phyloP scores from a whole-genome alignment of 2,797 vertebrate genomes.

The Aratinga solstitialis region DNA sequence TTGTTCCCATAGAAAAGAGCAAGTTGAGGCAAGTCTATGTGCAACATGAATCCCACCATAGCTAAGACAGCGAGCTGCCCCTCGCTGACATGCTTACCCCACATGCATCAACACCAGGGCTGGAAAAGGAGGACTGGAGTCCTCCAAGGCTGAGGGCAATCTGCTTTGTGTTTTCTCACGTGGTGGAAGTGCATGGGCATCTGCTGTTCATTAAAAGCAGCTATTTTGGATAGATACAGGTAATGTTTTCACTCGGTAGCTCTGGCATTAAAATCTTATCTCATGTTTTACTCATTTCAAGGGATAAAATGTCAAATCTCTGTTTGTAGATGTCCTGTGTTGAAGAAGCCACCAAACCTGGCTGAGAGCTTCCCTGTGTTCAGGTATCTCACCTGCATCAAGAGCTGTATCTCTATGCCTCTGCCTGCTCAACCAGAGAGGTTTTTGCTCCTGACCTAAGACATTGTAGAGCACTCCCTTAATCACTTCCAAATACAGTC shows the following conservation, averaged over 20 bases:
- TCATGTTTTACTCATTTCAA: background rate
- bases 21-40: background rate
- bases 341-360: background rate
- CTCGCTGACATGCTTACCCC: fast-evolving
- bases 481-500: background rate
- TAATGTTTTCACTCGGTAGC: background rate
- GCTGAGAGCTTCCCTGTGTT: background rate
- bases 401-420: background rate
- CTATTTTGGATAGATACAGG: background rate
- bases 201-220: background rate
- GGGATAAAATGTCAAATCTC: background rate
- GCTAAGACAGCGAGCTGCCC: background rate
- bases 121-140: background rate
- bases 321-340: background rate
- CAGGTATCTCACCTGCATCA: fast-evolving
- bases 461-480: too few relatives aligned
- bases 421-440: background rate
- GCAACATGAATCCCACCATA: background rate
- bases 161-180: background rate
- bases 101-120: background rate
- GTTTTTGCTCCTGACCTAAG: background rate
- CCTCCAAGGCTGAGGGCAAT: background rate
- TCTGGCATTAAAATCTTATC: background rate
- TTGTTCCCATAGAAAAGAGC: background rate
- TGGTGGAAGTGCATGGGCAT: background rate